Evolutionary conservation across 2,113 vertebrate species (phyloP), one percentile per base, ranked within the genome.

Genomic region (Vimba vimba): DNA sequence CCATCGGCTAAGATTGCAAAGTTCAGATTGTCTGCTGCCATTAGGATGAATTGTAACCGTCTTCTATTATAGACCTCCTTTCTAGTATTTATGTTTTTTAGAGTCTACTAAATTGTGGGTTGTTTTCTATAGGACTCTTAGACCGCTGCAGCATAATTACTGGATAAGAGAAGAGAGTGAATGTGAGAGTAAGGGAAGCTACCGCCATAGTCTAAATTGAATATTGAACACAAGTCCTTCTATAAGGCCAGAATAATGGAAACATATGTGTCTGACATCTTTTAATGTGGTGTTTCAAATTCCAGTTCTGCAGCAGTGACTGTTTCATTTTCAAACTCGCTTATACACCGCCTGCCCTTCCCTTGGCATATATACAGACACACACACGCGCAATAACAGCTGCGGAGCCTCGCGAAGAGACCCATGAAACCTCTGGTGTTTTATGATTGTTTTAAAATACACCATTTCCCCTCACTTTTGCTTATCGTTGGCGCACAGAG

Each of bases 381-480:
- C n/a, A 50, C 80, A 50, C 80, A 87, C 75, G 82, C 64, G 86
- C 68, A 80, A 83, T 85, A 79, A 84, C 76, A 81, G 87, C 69
- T 86, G 9, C 47, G 80, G 27, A 36, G 17, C 33, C 8, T 36
- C 2, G 68, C 76, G 59, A 85, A 60, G 47, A 74, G 77, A 82
- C 62, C 62, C 62, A 13, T 69, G 62, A 82, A 82, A 57, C 68
- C 52, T 62, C 36, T 60, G 15, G 57, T 60, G 82, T 78, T 85
- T 85, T 52, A 76, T 66, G 73, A 77, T 78, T 77, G 71, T 77
- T 77, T 77, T 85, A 77, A 64, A 64, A 78, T 64, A 62, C 43
- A 8, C 47, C 33, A 85, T 79, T 85, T 86, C 85, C 60, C 47
- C 85, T 88, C 81, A 87, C 83, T 85, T 91, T 85, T 84, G 69